phyloP scores from a whole-genome alignment of 2,113 vertebrate species.

The Bubalus kerabau region DNA sequence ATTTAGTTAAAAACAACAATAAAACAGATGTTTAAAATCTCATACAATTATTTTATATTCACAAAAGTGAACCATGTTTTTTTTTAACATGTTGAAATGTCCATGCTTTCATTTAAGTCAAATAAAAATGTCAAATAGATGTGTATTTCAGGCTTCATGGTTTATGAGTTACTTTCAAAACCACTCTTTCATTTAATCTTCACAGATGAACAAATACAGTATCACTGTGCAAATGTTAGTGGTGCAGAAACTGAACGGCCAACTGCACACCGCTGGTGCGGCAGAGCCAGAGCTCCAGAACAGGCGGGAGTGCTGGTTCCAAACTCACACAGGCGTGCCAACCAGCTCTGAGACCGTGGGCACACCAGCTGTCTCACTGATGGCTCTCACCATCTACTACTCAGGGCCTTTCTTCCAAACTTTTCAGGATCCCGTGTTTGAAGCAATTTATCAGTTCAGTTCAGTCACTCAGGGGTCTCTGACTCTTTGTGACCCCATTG shows the following conservation, averaged over 20 bases:
- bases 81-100: neutral
- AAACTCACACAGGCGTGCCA: fast-evolving
- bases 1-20: neutral
- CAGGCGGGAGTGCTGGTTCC: fast-evolving
- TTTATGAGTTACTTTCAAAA: neutral
- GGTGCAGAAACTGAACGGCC: neutral
- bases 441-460: neutral
- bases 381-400: neutral
- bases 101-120: neutral
- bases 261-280: fast-evolving
- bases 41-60: neutral
- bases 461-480: neutral
- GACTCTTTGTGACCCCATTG: neutral
- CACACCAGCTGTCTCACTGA: neutral
- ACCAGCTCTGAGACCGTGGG: fast-evolving
- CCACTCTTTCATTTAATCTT: neutral
- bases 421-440: fast-evolving
- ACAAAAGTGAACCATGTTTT: neutral
- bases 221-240: fast-evolving
- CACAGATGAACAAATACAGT: fast-evolving
- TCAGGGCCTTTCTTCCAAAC: neutral
- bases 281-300: neutral
- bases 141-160: neutral
- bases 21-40: neutral
- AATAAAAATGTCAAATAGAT: neutral